A percentile compares a stretch with the other conserved stretches of the same genome.
Evolutionary conservation across 2,888 invertebrate species (phyloP).

Genomic region (Amaurobius ferox): DNA sequence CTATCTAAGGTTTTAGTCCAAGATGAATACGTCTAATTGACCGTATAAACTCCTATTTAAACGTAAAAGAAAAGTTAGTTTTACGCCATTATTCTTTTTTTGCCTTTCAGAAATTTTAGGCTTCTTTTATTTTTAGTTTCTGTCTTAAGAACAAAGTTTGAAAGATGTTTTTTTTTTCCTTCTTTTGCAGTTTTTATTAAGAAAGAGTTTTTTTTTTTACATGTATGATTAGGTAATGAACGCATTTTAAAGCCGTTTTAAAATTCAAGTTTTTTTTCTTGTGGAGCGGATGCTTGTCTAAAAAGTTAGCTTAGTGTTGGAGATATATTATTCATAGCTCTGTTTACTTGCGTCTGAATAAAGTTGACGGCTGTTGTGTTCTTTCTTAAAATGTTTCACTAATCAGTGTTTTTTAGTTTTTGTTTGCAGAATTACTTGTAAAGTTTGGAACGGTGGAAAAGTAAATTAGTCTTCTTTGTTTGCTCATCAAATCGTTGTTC

Average conservation of each 20-base stretch:
- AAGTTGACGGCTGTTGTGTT: too few species aligned
- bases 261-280: not conserved
- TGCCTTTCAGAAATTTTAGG: not conserved
- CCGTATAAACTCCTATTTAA: slow-evolving; percentile 11
- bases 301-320: too few species aligned
- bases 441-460: too few species aligned
- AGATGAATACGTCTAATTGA: slow-evolving; percentile 16
- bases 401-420: too few species aligned
- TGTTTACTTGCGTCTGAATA: too few species aligned
- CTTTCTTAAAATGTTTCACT: too few species aligned
- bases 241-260: not conserved
- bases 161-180: not conserved
- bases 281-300: too few species aligned
- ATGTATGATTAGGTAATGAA: not conserved
- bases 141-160: not conserved
- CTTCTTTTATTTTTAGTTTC: not conserved
- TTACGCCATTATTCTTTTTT: not conserved
- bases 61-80: not conserved
- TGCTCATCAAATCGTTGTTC: too few species aligned
- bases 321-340: too few species aligned
- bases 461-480: too few species aligned
- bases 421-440: too few species aligned
- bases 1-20: not conserved
- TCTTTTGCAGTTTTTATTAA: not conserved
- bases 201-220: not conserved